Evolutionary conservation across 2,113 vertebrate species (phyloP).

Genomic region (Coptodon rendalli): DNA sequence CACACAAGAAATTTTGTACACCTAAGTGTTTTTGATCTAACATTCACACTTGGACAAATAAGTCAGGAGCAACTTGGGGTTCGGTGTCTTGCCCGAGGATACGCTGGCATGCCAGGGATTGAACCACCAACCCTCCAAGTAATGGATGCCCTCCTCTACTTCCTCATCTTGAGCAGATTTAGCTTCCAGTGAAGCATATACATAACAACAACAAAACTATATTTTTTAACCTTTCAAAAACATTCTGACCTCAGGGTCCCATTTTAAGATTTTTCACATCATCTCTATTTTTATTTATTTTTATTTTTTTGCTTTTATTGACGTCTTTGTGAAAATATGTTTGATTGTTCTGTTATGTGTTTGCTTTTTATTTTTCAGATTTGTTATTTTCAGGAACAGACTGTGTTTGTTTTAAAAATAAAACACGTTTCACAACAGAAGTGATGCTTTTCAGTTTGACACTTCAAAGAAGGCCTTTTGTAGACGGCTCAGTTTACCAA

Average conservation of each 20-base stretch:
- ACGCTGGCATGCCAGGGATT: fast-evolving
- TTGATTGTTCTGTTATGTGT: fast-evolving
- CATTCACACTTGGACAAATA: neutral
- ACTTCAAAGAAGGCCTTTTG: neutral
- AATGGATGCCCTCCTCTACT: neutral
- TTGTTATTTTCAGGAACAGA: neutral
- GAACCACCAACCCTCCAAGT: neutral
- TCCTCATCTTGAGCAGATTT: neutral
- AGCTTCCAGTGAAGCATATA: neutral
- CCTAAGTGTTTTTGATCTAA: neutral
- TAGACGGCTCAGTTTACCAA: fast-evolving
- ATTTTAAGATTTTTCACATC: neutral
- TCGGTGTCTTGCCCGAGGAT: fast-evolving
- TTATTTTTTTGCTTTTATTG: neutral
- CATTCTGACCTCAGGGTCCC: neutral
- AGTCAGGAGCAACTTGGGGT: neutral
- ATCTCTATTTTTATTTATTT: neutral
- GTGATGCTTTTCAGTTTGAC: neutral
- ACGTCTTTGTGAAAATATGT: fast-evolving
- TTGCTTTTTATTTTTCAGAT: neutral
- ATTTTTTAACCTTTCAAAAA: fast-evolving
- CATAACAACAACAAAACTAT: neutral
- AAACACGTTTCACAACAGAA: neutral
- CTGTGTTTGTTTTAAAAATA: neutral
- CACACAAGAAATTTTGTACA: fast-evolving